Conservation (phyloP, 2,888 invertebrate species). For the Prosapia bicincta region DNA sequence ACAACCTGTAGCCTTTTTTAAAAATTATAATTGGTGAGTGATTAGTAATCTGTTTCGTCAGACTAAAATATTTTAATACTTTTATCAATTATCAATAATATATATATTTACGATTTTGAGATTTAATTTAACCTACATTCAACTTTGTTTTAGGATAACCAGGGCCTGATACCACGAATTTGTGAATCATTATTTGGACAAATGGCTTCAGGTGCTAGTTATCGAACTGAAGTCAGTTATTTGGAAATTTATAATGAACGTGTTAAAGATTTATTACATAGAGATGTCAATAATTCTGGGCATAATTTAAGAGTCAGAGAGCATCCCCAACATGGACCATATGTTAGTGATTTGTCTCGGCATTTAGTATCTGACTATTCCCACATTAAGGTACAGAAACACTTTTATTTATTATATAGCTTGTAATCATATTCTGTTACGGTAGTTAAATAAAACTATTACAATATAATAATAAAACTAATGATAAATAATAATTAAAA, state of each 20-base stretch:
- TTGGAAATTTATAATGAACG: slow-evolving; percentile 58
- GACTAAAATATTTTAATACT: too few species aligned
- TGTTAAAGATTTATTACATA: slow-evolving; percentile 64
- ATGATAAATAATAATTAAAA: too few species aligned
- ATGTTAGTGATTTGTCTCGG: slow-evolving; percentile 79
- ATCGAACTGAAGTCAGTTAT: slow-evolving; percentile 78
- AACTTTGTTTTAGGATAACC: slow-evolving; percentile 57
- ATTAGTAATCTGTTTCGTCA: too few species aligned
- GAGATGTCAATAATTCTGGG: slow-evolving; percentile 47
- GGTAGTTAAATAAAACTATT: too few species aligned
- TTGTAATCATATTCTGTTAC: too few species aligned
- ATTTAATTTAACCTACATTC: too few species aligned
- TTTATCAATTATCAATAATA: too few species aligned
- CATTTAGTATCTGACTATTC: slow-evolving; percentile 83
- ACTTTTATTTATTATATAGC: too few species aligned
- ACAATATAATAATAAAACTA: too few species aligned
- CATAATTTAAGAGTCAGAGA: slow-evolving; percentile 66
- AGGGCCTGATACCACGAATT: slow-evolving; percentile 81
- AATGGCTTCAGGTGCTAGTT: slow-evolving; percentile 78
- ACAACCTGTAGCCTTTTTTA: too few species aligned
- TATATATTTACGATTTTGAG: too few species aligned
- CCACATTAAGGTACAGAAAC: slow-evolving; percentile 74
- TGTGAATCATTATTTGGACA: slow-evolving; percentile 79
- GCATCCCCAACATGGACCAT: slow-evolving; percentile 73
- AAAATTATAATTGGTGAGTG: too few species aligned